These are phyloP conservation scores for Synaphobranchus kaupii DNA, from an alignment of 2,797 vertebrate species.

Conservation along the genomic window DNA sequence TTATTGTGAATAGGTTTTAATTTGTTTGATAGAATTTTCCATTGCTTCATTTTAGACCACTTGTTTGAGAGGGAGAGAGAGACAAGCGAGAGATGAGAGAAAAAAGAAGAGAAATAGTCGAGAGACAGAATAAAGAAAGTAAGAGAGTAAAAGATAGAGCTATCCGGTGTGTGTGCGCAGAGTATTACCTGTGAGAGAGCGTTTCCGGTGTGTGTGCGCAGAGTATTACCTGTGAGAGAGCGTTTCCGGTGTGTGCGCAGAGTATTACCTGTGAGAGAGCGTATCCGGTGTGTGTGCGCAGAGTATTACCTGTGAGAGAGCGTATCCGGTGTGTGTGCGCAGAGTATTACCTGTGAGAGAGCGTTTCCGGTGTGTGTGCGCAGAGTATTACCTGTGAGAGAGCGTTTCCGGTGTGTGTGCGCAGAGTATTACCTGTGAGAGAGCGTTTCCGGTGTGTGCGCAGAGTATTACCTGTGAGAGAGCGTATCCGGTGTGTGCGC, in stretches of 20 bases:
- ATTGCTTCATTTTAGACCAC: no score
- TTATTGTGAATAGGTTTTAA: no score
- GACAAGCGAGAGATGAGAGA: background rate
- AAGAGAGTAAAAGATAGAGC: no score
- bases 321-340: no score
- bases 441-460: conserved; percentile 72
- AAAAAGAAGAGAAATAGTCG: background rate
- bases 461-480: conserved; percentile 73
- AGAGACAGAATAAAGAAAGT: background rate
- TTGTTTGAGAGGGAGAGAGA: no score
- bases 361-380: conserved; percentile 70
- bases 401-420: conserved; percentile 71
- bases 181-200: conserved; percentile 76
- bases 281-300: no score
- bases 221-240: conserved; percentile 74
- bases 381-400: conserved; percentile 73
- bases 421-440: conserved; percentile 72
- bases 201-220: no score
- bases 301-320: conserved; percentile 74
- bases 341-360: conserved; percentile 74
- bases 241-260: conserved; percentile 68
- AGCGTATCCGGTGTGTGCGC: conserved; percentile 70
- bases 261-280: conserved; percentile 76
- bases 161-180: background rate
- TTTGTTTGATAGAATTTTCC: no score